Percentiles rank a stretch among this genome's conserved stretches.
phyloP scores from a whole-genome alignment of 37 sponge, comb jelly and placozoan species.

The Geodia barretti region DNA sequence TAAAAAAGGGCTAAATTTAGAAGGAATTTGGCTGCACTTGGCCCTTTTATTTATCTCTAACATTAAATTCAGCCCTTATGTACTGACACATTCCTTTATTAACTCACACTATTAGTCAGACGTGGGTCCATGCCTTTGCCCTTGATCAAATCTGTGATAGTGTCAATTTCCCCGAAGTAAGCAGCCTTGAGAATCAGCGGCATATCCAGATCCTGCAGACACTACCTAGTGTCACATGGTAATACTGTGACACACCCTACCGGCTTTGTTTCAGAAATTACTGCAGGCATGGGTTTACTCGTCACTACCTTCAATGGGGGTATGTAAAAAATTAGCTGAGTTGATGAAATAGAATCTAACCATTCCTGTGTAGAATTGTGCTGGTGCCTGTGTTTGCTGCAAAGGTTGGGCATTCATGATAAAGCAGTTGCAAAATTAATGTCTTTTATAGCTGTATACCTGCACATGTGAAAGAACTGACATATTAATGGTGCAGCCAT shows the following conservation, averaged over 20 bases:
- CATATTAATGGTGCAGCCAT: conserved; percentile 22
- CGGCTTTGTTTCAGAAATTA: too few relatives aligned
- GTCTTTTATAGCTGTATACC: too few relatives aligned
- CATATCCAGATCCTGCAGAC: neutral
- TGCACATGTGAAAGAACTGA: neutral
- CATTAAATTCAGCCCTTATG: neutral
- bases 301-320: too few relatives aligned
- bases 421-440: too few relatives aligned
- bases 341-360: too few relatives aligned
- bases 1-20: too few relatives aligned
- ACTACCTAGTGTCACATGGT: neutral
- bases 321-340: too few relatives aligned
- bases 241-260: neutral
- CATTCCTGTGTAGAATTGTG: too few relatives aligned
- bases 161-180: conserved; percentile 19
- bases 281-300: too few relatives aligned
- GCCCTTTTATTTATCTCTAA: neutral
- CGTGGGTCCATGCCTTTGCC: conserved; percentile 9
- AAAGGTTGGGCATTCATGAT: too few relatives aligned
- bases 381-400: too few relatives aligned
- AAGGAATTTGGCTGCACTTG: neutral
- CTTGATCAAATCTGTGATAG: conserved; percentile 20
- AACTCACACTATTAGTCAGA: conserved; percentile 12
- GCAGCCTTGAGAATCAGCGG: conserved; percentile 16
- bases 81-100: too few relatives aligned